Evolutionary conservation across 2,888 invertebrate species (phyloP), one percentile per base, ranked within the genome.

Genomic region (Dioctria linearis): DNA sequence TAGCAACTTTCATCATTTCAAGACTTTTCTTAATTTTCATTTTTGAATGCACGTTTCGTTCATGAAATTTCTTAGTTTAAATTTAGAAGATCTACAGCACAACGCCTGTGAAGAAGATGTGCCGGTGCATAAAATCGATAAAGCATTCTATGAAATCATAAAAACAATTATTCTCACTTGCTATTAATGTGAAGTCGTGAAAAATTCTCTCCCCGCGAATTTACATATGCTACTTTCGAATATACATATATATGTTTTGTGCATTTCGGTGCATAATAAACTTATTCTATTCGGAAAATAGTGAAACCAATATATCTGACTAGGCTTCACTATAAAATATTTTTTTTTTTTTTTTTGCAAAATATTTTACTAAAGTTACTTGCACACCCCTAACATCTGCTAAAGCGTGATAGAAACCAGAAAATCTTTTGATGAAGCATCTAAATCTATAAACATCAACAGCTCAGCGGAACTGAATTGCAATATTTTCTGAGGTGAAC

Each of bases 391-490:
- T 69, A 43, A 57, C 54, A 57, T 73, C 42, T 40, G 73, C 57
- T 13, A 51, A 51, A 73, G 73, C 73, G 73, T 73, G 73, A 73
- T 73, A 57, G 25, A 73, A 57, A 57, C 73, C 73, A 73, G 73
- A 73, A 73, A 73, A 73, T 73, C 73, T 57, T 73, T 73, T 73
- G 73, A 73, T 73, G 73, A 13, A 73, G 57, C 57, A 73, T 57
- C 42, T 8, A 42, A 54, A 73, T 37, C 25, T 25, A 40, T 59
- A 73, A 73, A 73, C 73, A 73, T 59, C 13, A n/a, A n/a, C n/a
- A 25, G 25, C 25, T 25, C 25, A 25, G 25, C 37, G 37, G 39
- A 54, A 51, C 69, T 9, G 42, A 71, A 51, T 51, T 49, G 51
- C 49, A 51, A 71, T 69, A 69, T 73, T 40, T 42, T 73, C 42